Evolutionary conservation across 1,140 invertebrate genomes (phyloP), one percentile per base, ranked within the genome.

Genomic region (Drosophila sechellia): DNA sequence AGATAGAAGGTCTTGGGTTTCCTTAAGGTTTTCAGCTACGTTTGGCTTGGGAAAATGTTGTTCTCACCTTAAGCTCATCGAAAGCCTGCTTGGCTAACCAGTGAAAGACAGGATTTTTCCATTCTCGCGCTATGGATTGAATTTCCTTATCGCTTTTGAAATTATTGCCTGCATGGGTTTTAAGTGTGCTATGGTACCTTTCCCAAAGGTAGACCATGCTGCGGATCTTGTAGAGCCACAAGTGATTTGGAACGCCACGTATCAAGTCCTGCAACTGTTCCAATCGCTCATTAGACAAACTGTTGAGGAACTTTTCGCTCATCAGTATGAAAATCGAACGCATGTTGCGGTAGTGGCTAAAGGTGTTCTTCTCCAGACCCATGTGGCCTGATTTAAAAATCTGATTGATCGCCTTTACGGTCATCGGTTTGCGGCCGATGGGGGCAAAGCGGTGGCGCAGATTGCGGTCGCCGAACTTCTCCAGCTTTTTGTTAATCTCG

Each of bases 51-150:
- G 1, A 1, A 22, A 22, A 22, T 5, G 13, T 45, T 12, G 40
- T 17, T 22, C 46, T 13, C 27, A 87, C 83, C 68, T 87, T 79
- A 0, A 87, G 46, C 43, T 87, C 83, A 27, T 79, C 61, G 0
- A 77, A 77, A 5, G 84, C 76, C 56, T 89, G 79, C 40, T 77
- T 87, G 43, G 76, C 79, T 15, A 83, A 25, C 83, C 83, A 87
- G 37, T 87, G 83, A n/a, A 87, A 89, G 8, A 64, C 15, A 0
- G 83, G 79, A 55, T 46, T 68, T 20, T 49, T 57, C 83, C 83
- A 86, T 13, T 20, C 43, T 0, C 5, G 6, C 2, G 20, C 17
- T 13, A 69, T 40, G 0, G 20, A 6, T 5, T 31, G 31, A 39
- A 65, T 13, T 22, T 6, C 22, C 15, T 31, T 43, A 3, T 46